Conservation (phyloP, 2,797 vertebrate genomes). For the Crenichthys baileyi region DNA sequence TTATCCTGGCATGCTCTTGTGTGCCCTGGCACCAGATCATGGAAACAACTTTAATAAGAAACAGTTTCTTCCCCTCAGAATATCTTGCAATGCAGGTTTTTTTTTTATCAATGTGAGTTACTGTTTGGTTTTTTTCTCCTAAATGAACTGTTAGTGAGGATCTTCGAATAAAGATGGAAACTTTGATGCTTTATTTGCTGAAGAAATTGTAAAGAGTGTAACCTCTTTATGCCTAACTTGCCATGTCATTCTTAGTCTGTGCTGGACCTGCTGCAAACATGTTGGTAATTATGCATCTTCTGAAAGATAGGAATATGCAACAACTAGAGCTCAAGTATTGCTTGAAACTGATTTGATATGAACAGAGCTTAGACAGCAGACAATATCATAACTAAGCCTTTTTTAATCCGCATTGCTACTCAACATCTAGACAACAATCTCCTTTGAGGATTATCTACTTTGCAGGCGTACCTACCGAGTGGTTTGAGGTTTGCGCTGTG, state of each 20-base stretch:
- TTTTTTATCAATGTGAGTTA: neutral
- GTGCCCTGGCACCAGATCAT: neutral
- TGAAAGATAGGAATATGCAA: constrained; percentile 16
- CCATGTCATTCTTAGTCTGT: neutral
- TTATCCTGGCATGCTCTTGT: neutral
- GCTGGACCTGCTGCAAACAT: neutral
- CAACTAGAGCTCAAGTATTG: constrained; percentile 18
- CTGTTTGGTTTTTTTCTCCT: neutral
- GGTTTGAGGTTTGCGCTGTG: constrained; percentile 32
- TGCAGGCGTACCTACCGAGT: constrained; percentile 43
- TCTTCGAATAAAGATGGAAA: neutral
- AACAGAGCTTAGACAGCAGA: constrained; percentile 39
- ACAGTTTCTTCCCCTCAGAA: too few species aligned
- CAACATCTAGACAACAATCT: constrained; percentile 66
- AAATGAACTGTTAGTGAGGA: too few species aligned
- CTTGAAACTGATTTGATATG: constrained; percentile 31
- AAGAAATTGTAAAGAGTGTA: neutral
- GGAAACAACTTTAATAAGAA: neutral
- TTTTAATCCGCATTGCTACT: constrained; percentile 63
- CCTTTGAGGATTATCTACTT: constrained; percentile 73
- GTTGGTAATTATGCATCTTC: neutral
- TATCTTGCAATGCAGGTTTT: too few species aligned
- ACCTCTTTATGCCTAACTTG: neutral
- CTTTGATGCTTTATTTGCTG: neutral
- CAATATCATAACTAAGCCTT: constrained; percentile 63